These are phyloP conservation scores for Sphinx pinastri DNA, from an alignment of 2,888 invertebrate species.

Conservation along the genomic window DNA sequence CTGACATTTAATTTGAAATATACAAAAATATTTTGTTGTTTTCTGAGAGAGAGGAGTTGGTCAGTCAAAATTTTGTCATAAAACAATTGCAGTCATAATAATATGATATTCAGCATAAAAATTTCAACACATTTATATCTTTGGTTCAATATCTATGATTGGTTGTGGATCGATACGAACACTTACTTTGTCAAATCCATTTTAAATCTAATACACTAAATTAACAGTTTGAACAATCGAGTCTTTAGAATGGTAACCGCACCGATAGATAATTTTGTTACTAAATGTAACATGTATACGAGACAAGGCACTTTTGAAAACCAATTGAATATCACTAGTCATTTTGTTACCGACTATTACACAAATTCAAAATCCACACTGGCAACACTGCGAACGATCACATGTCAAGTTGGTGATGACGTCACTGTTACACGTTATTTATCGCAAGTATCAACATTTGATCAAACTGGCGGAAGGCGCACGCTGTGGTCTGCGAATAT, in stretches of 20 bases:
- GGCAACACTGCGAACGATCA: background rate
- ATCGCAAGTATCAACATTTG: too few relatives aligned
- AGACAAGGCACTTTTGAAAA: constrained; percentile 17
- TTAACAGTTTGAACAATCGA: constrained; percentile 47
- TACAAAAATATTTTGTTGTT: background rate
- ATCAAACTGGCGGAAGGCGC: too few relatives aligned
- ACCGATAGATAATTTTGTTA: constrained; percentile 26
- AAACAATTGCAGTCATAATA: constrained; percentile 49
- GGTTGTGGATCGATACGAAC: constrained; percentile 71
- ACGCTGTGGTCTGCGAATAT: too few relatives aligned
- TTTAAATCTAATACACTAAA: constrained; percentile 33
- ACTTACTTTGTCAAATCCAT: constrained; percentile 37
- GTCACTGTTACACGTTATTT: too few relatives aligned
- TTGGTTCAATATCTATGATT: constrained; percentile 80
- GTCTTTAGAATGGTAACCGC: constrained; percentile 27
- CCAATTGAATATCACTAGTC: constrained; percentile 6
- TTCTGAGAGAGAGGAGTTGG: too few relatives aligned
- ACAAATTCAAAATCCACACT: constrained; percentile 6
- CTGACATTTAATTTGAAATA: background rate
- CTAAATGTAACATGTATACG: constrained; percentile 15
- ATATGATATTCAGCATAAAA: constrained; percentile 49
- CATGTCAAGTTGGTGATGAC: background rate
- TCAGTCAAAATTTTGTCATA: background rate
- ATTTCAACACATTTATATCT: constrained; percentile 81
- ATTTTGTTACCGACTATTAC: constrained; percentile 2